These are phyloP conservation scores for Ecliptopera silaceata DNA, from an alignment of 2,888 invertebrate species.

Conservation along the genomic window DNA sequence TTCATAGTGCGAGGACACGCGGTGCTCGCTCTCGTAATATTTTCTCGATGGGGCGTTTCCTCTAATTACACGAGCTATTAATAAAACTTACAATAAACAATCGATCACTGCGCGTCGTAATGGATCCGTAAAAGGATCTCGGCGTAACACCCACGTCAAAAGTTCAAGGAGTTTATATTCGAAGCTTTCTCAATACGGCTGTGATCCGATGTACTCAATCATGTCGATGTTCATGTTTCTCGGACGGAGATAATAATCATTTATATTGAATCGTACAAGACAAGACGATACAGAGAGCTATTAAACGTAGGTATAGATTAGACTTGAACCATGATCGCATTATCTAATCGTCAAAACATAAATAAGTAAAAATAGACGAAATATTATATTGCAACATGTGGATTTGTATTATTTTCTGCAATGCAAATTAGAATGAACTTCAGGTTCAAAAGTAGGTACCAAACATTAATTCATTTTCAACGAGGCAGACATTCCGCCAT, in stretches of 20 bases:
- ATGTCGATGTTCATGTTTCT: constrained; percentile 20
- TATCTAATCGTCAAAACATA: not conserved
- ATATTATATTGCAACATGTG: too few relatives aligned
- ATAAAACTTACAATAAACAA: constrained; percentile 68
- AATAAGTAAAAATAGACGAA: not conserved
- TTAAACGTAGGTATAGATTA: constrained; percentile 3
- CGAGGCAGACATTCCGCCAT: too few relatives aligned
- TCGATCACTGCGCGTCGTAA: constrained; percentile 62
- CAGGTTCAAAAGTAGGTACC: too few relatives aligned
- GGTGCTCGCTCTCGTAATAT: constrained; percentile 48
- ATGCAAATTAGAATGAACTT: too few relatives aligned
- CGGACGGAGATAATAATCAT: constrained; percentile 17
- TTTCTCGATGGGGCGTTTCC: constrained; percentile 76
- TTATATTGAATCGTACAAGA: constrained; percentile 14
- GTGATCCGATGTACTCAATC: constrained; percentile 23
- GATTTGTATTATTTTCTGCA: too few relatives aligned
- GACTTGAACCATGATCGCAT: not conserved
- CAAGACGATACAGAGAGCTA: constrained; percentile 4
- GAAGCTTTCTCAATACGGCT: constrained; percentile 40
- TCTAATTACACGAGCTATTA: constrained; percentile 80
- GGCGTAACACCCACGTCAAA: constrained; percentile 40
- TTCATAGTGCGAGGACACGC: constrained; percentile 59
- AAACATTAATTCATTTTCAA: too few relatives aligned
- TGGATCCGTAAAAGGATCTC: constrained; percentile 52
- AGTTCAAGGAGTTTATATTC: constrained; percentile 37